These are phyloP conservation scores for Notiomystis cincta DNA, from an alignment of 2,113 vertebrate species.

Conservation along the genomic window DNA sequence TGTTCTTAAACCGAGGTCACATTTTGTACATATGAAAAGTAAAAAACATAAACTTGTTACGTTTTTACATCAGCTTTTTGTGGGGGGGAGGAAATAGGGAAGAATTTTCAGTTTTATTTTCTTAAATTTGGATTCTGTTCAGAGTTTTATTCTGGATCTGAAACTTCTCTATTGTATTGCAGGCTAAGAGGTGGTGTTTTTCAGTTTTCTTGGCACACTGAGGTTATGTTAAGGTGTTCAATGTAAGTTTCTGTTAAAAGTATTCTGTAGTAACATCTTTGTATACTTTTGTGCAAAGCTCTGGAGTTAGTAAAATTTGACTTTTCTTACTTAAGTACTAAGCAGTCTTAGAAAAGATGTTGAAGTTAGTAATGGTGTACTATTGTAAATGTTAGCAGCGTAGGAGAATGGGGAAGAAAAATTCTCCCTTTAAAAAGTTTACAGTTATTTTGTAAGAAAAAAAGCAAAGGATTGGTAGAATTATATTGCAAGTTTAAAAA, in stretches of 20 bases:
- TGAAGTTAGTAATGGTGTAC: neutral
- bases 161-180: neutral
- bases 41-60: neutral
- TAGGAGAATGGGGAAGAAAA: neutral
- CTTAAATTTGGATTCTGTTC: neutral
- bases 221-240: neutral
- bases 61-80: neutral
- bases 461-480: rapidly evolving
- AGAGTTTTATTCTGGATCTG: neutral
- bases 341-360: neutral
- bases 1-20: neutral
- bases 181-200: neutral
- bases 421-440: neutral
- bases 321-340: neutral
- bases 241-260: neutral
- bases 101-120: neutral
- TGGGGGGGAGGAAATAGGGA: rapidly evolving
- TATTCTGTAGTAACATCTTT: neutral
- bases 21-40: neutral
- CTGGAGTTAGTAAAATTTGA: neutral
- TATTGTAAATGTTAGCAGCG: neutral
- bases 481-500: neutral
- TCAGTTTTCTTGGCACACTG: neutral
- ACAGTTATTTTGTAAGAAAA: neutral
- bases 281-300: neutral